Evolutionary conservation across 2,888 invertebrate genomes (phyloP).

Genomic region (Oscheius myriophilus): DNA sequence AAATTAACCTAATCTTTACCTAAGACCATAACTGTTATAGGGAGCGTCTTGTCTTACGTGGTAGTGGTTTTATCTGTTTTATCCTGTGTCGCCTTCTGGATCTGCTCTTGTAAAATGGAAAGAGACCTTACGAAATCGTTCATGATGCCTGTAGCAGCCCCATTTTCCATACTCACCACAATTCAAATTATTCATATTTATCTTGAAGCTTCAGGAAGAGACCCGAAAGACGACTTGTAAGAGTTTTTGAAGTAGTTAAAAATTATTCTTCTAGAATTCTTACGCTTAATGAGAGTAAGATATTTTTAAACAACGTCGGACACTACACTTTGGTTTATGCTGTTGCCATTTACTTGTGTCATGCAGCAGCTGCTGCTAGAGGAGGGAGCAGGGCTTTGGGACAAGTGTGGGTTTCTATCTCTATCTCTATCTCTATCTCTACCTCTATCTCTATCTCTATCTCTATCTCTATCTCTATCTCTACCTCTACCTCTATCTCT

Average conservation of each 20-base stretch:
- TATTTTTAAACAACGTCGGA: constrained; percentile 13
- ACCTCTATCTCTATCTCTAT: no score
- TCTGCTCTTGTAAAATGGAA: background rate
- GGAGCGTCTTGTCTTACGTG: constrained; percentile 2
- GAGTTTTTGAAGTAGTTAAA: background rate
- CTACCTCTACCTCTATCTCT: no score
- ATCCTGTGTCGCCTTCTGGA: constrained; percentile 14
- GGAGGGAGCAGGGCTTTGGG: constrained; percentile 1
- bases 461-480: no score
- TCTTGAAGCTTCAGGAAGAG: background rate
- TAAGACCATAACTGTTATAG: background rate
- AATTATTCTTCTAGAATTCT: constrained; percentile 2
- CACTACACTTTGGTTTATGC: constrained; percentile 4
- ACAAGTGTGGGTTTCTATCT: background rate
- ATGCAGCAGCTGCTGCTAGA: constrained; percentile 2
- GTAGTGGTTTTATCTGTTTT: background rate
- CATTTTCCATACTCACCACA: constrained; percentile 2
- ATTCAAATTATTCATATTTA: constrained; percentile 12
- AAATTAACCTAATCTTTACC: no score
- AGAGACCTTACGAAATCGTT: constrained; percentile 17
- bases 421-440: background rate
- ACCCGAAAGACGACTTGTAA: background rate
- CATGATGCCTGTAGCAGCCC: constrained; percentile 13
- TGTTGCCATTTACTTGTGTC: constrained; percentile 1
- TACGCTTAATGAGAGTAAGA: constrained; percentile 8